Conservation (phyloP, 2,797 vertebrate species). For the Aselliscus stoliczkanus region DNA sequence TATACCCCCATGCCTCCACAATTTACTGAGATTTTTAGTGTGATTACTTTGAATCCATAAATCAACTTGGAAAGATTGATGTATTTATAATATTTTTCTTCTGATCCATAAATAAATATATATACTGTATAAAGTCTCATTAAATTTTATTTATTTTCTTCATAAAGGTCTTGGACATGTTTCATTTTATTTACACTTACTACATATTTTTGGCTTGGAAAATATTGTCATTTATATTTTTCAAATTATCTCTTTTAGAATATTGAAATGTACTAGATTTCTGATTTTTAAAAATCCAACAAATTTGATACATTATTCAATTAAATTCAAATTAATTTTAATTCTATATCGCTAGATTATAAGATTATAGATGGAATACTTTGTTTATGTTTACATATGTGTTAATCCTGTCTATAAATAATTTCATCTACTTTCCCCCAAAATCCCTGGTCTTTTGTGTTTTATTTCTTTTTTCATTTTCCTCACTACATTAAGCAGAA, state of each 20-base stretch:
- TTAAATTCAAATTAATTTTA: not conserved
- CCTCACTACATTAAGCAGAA: not conserved
- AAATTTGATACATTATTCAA: not conserved
- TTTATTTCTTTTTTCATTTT: not conserved
- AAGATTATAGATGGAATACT: not conserved
- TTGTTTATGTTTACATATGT: not conserved
- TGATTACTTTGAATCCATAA: not conserved
- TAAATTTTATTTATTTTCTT: not conserved
- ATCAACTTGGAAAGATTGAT: not conserved
- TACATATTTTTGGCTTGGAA: not conserved
- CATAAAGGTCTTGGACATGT: not conserved
- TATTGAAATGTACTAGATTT: not conserved
- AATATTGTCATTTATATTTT: not conserved
- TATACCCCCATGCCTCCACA: not conserved
- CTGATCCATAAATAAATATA: not conserved
- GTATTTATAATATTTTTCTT: not conserved
- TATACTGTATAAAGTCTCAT: not conserved
- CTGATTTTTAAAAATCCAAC: not conserved
- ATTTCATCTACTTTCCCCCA: not conserved
- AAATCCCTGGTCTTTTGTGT: not conserved
- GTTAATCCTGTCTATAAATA: not conserved
- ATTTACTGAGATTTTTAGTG: not conserved
- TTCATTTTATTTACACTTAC: not conserved
- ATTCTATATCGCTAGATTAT: not conserved
- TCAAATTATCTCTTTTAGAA: not conserved